A percentile compares a stretch with the other conserved stretches of the same genome.
These are phyloP conservation scores for Sula dactylatra DNA, from an alignment of 2,113 vertebrate species.

Conservation along the genomic window DNA sequence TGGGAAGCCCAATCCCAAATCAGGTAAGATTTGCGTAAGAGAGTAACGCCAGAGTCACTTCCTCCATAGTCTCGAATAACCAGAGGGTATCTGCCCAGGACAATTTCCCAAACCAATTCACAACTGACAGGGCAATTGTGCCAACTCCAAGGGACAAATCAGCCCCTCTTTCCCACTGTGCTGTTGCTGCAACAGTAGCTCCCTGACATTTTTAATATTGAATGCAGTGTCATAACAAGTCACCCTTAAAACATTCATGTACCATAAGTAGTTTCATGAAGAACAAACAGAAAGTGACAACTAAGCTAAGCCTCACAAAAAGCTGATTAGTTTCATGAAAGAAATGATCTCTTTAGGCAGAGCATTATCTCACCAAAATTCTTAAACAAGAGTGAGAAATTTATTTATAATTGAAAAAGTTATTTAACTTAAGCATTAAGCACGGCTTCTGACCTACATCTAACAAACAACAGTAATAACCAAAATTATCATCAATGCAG, in stretches of 20 bases:
- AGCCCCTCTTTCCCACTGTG: neutral
- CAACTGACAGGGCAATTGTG: neutral
- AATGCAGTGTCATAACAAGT: neutral
- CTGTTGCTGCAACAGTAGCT: neutral
- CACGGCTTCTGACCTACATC: neutral
- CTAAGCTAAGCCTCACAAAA: neutral
- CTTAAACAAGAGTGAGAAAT: neutral
- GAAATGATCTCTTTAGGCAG: neutral
- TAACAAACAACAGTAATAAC: neutral
- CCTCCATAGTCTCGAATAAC: neutral
- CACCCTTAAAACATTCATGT: neutral
- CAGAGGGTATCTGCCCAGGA: neutral
- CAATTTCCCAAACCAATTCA: neutral
- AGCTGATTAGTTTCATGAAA: neutral
- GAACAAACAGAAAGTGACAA: neutral
- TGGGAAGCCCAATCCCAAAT: neutral
- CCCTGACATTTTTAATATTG: neutral
- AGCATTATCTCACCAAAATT: neutral
- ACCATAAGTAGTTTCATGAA: neutral
- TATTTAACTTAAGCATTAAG: neutral
- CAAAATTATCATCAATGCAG: neutral
- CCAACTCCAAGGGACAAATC: neutral
- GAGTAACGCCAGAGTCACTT: neutral
- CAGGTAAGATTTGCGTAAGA: neutral
- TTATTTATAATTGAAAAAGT: neutral